Base-by-base conservation (phyloP, 2,888 invertebrate species). In the Crepidodera aurea region DNA sequence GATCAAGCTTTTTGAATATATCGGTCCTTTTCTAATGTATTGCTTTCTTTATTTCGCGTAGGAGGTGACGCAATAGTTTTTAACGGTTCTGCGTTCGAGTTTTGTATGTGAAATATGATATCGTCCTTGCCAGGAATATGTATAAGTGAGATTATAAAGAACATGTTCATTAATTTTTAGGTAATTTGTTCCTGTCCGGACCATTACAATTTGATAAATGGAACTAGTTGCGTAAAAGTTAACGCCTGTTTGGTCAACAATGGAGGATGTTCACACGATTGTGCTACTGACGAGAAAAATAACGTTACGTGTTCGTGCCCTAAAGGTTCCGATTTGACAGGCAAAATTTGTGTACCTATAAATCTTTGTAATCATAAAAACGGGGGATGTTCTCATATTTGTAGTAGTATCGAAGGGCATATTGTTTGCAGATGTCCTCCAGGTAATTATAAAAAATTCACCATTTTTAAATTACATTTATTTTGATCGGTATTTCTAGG, bases 191-290 rank as follows among this genome's bases (percentile, higher is more conserved):
- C 81, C 0, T 87, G 87, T 66, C 83, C 83, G 0, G 70, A 63
- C 3, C 82, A 79, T 0, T 81, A 77, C 54, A 64, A 72, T 51
- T 53, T 76, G 7, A 58, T 72, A n/a, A 69, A 73, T 51, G 59
- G 60, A 16, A 73, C 75, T 0, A 71, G 64, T 19, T 85, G 84
- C 68, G 64, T 72, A 0, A 64, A 68, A 58, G 70, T 74, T 1
- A 71, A 79, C 62, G 77, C 75, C 0, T 80, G 80, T 56, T 75
- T 75, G 65, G 77, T 73, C 10, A 76, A 82, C 56, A 86, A 87
- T 67, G 86, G 86, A 0, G 87, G 86, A n/a, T 88, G 88, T 73
- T 84, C 84, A 0, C 84, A 84, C 63, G 77, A 77, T n/a, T 87
- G 88, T 61, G 66, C 78, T 40, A 75, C 63, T 62, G 80, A 79